These are phyloP conservation scores for Cettia cetti DNA, from an alignment of 2,113 vertebrate species.

Conservation along the genomic window DNA sequence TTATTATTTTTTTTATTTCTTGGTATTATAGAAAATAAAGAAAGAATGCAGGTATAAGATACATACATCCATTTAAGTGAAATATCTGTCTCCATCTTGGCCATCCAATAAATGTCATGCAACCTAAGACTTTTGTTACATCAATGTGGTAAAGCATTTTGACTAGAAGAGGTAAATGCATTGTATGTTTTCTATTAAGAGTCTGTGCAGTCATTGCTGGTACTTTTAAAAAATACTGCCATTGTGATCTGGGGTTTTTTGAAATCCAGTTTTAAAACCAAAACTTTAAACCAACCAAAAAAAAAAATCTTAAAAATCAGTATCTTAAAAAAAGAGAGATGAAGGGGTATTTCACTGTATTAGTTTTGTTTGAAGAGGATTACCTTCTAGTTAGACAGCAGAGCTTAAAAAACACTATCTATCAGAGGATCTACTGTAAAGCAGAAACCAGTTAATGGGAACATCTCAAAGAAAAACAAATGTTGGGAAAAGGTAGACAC, in stretches of 20 bases:
- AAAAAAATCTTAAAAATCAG: neutral
- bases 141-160: neutral
- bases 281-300: rapidly evolving
- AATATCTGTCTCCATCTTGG: neutral
- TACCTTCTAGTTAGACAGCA: neutral
- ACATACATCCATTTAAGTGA: neutral
- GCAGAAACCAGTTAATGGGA: neutral
- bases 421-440: neutral
- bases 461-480: neutral
- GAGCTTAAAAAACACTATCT: neutral
- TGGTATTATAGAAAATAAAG: neutral
- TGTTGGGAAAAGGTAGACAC: neutral
- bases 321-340: neutral
- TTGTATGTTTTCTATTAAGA: neutral
- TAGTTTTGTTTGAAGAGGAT: neutral
- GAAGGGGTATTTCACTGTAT: neutral
- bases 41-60: neutral
- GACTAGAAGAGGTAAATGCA: neutral
- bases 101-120: rapidly evolving
- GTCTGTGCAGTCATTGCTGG: neutral
- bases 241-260: neutral
- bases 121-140: neutral
- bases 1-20: too few species aligned
- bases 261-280: neutral
- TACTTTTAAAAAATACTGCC: neutral